Evolutionary conservation across 2,888 invertebrate genomes (phyloP), one percentile per base, ranked within the genome.

Genomic region (Calameuta pallipes): DNA sequence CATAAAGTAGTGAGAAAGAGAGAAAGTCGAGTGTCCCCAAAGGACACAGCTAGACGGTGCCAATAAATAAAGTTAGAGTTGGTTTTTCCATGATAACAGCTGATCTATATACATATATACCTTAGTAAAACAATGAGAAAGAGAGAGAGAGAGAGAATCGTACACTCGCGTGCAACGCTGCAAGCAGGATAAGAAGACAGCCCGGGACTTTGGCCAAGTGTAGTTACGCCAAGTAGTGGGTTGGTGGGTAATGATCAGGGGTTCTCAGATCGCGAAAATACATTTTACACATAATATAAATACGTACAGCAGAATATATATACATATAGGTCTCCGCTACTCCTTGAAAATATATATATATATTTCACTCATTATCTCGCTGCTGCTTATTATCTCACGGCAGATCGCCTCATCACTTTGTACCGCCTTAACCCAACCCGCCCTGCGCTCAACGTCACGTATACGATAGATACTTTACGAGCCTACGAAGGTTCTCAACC

Each of bases 321-420:
- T 35, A 36, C 11, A 12, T 23, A 56, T 56, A 23, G 4, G 9
- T 15, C 9, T 15, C 23, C 0, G 23, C 15, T 56, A 15, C 56
- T 56, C 56, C 9, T 56, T 9, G 56, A 0, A 23, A 23, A 56
- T 23, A 56, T 56, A 56, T 41, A 41, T 80, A 76, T 78, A 76
- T 83, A 77, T 79, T 80, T 82, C 76, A 77, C 78, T 82, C 79
- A 76, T 78, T 76, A 79, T 79, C 79, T 80, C 80, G 74, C 80
- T 80, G 76, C 34, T 69, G 74, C 76, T 81, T 75, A 81, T 85
- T 83, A 84, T 85, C 83, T 83, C 82, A 76, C 78, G 80, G 77
- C 77, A 80, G 77, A 82, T 80, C 82, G 78, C 79, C 80, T 80
- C 81, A 78, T 82, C 80, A 81, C 80, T 81, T 79, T 76, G 80